Percentiles rank a stretch among this genome's conserved stretches.
These are phyloP conservation scores for Phenganax stokvisi DNA, from an alignment of 92 coral and sea anemone genomes.

Conservation along the genomic window DNA sequence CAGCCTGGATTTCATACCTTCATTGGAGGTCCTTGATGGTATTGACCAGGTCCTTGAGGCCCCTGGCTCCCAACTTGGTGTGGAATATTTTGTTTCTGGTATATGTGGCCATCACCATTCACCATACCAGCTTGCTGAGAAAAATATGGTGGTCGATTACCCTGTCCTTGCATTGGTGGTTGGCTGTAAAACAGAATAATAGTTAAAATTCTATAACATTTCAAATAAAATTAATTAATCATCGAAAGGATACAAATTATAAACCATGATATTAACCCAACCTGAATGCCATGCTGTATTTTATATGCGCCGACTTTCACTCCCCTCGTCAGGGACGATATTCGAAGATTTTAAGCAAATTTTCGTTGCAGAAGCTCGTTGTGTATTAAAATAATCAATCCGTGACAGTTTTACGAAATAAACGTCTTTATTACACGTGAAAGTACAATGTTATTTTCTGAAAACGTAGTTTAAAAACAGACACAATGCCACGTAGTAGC, in stretches of 20 bases:
- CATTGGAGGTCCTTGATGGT: slow-evolving; percentile 27
- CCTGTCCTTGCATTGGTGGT: slow-evolving; percentile 28
- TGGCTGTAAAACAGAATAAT: slow-evolving; percentile 10
- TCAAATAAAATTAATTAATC: background rate
- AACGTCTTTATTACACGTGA: slow-evolving; percentile 2
- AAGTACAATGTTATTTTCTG: background rate
- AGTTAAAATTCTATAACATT: background rate
- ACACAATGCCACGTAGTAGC: slow-evolving; percentile 35
- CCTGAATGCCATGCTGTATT: slow-evolving; percentile 37
- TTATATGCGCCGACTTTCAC: background rate
- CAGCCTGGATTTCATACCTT: slow-evolving; percentile 11
- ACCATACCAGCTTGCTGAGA: slow-evolving; percentile 31
- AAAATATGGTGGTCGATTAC: slow-evolving; percentile 36
- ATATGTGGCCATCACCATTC: slow-evolving; percentile 34
- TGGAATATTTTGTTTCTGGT: slow-evolving; percentile 8
- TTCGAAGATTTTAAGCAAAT: background rate
- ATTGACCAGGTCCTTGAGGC: slow-evolving; percentile 5
- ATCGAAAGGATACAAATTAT: background rate
- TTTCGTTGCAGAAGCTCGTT: background rate
- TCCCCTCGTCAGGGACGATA: slow-evolving; percentile 23
- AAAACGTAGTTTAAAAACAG: slow-evolving; percentile 30
- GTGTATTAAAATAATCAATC: background rate
- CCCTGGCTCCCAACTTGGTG: slow-evolving; percentile 11
- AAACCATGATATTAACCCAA: background rate
- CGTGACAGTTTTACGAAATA: background rate